Evolutionary conservation across 2,797 vertebrate genomes (phyloP).

Genomic region (Acomys russatus): DNA sequence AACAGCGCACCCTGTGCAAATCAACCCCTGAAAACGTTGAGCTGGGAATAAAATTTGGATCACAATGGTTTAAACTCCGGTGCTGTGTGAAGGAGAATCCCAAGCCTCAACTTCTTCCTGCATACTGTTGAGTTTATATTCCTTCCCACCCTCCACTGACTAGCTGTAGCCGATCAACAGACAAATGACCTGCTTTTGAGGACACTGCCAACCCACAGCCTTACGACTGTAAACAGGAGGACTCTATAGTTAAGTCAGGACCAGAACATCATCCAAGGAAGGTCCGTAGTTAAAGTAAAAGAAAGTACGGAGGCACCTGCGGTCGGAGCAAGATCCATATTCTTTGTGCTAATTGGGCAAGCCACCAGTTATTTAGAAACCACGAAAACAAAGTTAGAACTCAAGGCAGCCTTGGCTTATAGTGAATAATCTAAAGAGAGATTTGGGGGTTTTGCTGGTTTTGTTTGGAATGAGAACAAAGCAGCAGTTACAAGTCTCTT

Average conservation of each 20-base stretch:
- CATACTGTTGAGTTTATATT: background rate
- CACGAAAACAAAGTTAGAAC: background rate
- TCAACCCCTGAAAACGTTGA: background rate
- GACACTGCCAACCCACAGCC: background rate
- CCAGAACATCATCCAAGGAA: background rate
- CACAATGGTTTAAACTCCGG: background rate
- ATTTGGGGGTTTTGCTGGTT: background rate
- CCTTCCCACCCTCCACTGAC: background rate
- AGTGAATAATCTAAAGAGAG: background rate
- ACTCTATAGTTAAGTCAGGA: background rate
- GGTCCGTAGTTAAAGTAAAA: background rate
- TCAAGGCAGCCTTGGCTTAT: background rate
- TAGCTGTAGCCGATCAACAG: background rate
- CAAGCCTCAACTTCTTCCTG: background rate
- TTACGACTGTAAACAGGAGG: background rate
- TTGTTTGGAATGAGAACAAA: background rate
- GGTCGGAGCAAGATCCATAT: background rate
- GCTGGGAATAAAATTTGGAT: background rate
- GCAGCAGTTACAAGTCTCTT: background rate
- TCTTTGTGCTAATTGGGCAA: background rate
- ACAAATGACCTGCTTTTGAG: background rate
- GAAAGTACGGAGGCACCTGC: background rate
- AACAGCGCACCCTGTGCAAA: background rate
- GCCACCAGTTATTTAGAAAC: constrained; percentile 20
- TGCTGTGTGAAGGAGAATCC: background rate